Conservation (phyloP, 2,113 vertebrate species). For the Seriola dumerili region DNA sequence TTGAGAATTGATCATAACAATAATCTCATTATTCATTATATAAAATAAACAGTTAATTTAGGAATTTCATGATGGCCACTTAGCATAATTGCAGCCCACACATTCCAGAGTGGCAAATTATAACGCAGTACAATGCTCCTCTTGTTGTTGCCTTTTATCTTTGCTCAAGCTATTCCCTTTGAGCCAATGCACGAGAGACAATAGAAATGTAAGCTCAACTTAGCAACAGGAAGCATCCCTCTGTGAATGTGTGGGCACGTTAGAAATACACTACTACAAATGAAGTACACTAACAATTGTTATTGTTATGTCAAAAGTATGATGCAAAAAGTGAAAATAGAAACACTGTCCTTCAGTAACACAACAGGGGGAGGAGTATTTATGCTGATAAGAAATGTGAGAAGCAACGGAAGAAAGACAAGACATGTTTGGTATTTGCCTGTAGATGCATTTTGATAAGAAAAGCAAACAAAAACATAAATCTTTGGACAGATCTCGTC, state of each 20-base stretch:
- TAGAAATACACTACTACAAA: slow-evolving; percentile 24
- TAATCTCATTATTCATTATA: slow-evolving; percentile 24
- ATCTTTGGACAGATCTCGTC: not conserved
- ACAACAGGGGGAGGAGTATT: slow-evolving; percentile 14
- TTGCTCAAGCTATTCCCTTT: slow-evolving; percentile 64
- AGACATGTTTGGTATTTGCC: not conserved
- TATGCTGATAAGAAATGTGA: slow-evolving; percentile 6
- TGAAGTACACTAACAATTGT: slow-evolving; percentile 44
- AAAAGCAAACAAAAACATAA: not conserved
- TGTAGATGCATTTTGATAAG: not conserved
- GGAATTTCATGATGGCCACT: slow-evolving; percentile 48
- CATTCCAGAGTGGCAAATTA: slow-evolving; percentile 70
- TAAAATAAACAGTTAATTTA: slow-evolving; percentile 50
- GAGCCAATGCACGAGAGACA: slow-evolving; percentile 68
- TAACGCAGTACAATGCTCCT: slow-evolving; percentile 70
- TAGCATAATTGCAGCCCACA: slow-evolving; percentile 67
- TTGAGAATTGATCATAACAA: slow-evolving; percentile 25
- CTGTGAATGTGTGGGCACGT: slow-evolving; percentile 35
- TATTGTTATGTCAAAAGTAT: slow-evolving; percentile 16
- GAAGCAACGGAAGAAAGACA: not conserved
- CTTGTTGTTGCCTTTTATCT: slow-evolving; percentile 75
- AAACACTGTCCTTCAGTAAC: slow-evolving; percentile 31
- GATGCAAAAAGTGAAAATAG: slow-evolving; percentile 58
- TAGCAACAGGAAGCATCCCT: slow-evolving; percentile 76
- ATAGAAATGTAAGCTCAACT: slow-evolving; percentile 67